Base-by-base conservation (phyloP, 2,888 invertebrate species). In the Leistus spinibarbis region DNA sequence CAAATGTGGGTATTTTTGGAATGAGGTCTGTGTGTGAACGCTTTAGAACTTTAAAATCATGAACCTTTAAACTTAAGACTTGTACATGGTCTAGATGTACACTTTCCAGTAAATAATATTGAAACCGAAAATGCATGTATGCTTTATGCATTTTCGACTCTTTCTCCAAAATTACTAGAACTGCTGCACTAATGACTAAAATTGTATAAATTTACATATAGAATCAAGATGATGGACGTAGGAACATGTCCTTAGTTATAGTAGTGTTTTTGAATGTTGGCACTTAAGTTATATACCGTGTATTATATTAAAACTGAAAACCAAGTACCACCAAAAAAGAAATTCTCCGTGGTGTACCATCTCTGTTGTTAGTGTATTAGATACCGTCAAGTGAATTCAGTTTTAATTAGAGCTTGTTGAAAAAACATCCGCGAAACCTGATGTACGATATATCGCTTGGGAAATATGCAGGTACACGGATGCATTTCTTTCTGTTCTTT, bases 401-500 rank as follows among this genome's bases (percentile, higher is more conserved):
- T 60, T 60, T 20, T 60, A 60, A 60, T 60, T 60, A 19, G 40
- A 13, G 22, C 60, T 56, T 56, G 56, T 56, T 56, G 56, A 56
- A 56, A 60, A 60, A 60, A 60, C 13, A 20, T 19, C 16, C 1
- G 20, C 20, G 17, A 10, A 7, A 16, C 60, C 0, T 19, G 19
- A 22, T 54, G 5, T 16, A 17, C 53, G 54, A 17, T 40, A 67
- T 73, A 67, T 67, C 73, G 54, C 73, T 60, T 66, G 73, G 73
- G 73, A 73, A 73, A 73, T 73, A 17, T 16, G 63, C n/a, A 24
- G 23, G 20, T 24, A 67, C 67, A 64, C 24, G 20, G 16, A 67
- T 67, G 66, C 73, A 73, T 67, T 67, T 27, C 67, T 73, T 73
- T 73, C 66, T n/a, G n/a, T n/a, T n/a, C n/a, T n/a, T n/a, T n/a